Evolutionary conservation across 1,140 invertebrate genomes (phyloP).

Genomic region (Bombus pascuorum): DNA sequence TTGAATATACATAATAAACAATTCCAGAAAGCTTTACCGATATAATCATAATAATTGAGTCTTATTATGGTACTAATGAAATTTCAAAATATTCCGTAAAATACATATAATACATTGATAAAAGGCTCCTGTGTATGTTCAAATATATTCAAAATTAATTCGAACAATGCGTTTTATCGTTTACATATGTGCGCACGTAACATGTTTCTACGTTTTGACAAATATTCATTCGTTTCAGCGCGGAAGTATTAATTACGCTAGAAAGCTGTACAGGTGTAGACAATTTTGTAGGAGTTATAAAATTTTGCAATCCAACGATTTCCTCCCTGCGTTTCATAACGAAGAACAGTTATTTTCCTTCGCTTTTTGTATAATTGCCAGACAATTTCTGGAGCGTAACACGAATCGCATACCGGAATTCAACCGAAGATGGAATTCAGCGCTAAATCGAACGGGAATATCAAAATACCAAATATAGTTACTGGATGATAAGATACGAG

Average conservation of each 20-base stretch:
- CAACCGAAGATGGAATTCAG: background rate
- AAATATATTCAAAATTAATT: no score
- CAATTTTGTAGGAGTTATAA: background rate
- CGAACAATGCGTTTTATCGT: no score
- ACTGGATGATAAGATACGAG: background rate
- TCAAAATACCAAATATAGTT: background rate
- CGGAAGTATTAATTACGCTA: background rate
- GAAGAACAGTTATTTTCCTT: background rate
- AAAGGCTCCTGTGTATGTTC: no score
- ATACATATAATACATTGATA: no score
- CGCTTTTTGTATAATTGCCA: background rate
- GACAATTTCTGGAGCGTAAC: constrained; percentile 1
- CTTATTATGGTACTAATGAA: no score
- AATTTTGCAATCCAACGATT: constrained; percentile 5
- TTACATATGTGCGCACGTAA: no score
- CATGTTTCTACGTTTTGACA: no score
- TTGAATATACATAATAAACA: no score
- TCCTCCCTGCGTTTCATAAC: background rate
- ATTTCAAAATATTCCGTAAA: no score
- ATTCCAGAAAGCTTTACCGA: no score
- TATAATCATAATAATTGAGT: no score
- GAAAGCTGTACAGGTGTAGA: background rate
- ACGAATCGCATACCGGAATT: background rate
- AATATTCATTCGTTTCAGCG: background rate
- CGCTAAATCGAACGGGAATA: background rate